Percentiles rank a stretch among this genome's conserved stretches.
phyloP scores from a whole-genome alignment of 1,140 invertebrate genomes.

The Myzus persicae region DNA sequence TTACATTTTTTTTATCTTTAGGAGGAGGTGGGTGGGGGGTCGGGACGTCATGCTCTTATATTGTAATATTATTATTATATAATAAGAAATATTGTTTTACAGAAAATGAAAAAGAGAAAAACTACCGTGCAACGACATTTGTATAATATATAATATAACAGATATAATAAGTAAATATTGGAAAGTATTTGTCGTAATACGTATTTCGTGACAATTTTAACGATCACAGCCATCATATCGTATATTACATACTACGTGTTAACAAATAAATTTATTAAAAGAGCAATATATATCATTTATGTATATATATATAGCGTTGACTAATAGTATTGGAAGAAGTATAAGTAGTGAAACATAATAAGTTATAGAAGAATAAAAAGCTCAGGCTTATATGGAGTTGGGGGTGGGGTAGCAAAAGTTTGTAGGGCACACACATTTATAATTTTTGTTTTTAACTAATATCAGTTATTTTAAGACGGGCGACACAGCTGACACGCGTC shows the following conservation, averaged over 20 bases:
- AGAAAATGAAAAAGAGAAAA: constrained; percentile 24
- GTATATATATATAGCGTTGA: background rate
- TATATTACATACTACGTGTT: constrained; percentile 30
- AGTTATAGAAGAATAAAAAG: constrained; percentile 11
- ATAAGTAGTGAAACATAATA: constrained; percentile 16
- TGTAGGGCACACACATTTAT: background rate
- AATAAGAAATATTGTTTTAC: background rate
- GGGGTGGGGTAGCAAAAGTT: background rate
- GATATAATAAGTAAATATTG: constrained; percentile 21
- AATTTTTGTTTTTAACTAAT: background rate
- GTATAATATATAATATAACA: constrained; percentile 5
- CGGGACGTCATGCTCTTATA: constrained; percentile 14
- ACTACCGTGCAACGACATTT: constrained; percentile 49
- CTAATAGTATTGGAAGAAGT: constrained; percentile 34
- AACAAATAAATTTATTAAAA: background rate
- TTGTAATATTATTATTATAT: background rate
- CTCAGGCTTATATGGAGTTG: background rate
- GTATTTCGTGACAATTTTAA: background rate
- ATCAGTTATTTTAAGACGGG: background rate
- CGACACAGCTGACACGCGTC: background rate
- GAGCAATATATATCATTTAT: background rate
- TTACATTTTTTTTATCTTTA: background rate
- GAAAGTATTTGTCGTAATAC: background rate
- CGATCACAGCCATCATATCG: constrained; percentile 38
- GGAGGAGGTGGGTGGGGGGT: background rate